Percentiles rank a stretch among this genome's conserved stretches.
Evolutionary conservation across 2,888 invertebrate species (phyloP).

Genomic region (Leptopilina syphax): DNA sequence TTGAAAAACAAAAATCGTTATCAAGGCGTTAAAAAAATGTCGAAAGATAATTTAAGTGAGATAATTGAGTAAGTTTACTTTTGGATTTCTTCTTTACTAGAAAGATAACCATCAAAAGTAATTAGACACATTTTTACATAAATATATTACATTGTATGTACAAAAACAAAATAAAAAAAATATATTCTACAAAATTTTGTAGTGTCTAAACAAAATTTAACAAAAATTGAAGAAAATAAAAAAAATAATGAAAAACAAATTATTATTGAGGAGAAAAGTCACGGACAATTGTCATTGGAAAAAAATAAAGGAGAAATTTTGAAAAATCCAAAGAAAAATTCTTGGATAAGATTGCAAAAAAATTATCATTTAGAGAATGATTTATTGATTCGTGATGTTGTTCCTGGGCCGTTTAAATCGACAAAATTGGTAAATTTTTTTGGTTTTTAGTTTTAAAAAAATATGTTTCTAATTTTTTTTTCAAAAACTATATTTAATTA

Average conservation of each 20-base stretch:
- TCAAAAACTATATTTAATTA: too few species aligned
- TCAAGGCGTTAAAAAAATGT: background rate
- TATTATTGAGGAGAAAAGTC: background rate
- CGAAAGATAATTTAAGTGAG: constrained; percentile 4
- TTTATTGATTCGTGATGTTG: background rate
- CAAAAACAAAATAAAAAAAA: background rate
- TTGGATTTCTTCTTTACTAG: background rate
- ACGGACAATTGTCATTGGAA: background rate
- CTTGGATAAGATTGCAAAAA: background rate
- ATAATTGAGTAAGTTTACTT: constrained; percentile 25
- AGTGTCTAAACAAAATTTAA: background rate
- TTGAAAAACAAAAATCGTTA: background rate
- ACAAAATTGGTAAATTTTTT: constrained; percentile 15
- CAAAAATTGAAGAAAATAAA: background rate
- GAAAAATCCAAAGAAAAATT: constrained; percentile 9
- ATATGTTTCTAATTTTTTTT: too few species aligned
- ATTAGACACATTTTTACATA: background rate
- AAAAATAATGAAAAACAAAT: background rate
- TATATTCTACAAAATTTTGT: background rate
- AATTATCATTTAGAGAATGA: background rate
- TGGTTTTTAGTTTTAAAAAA: background rate
- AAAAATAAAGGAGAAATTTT: background rate
- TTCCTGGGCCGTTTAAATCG: constrained; percentile 19
- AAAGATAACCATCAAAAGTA: constrained; percentile 8
- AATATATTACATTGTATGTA: background rate